Evolutionary conservation across 2,113 vertebrate genomes (phyloP), one percentile per base, ranked within the genome.

Genomic region (Cynocephalus volans): DNA sequence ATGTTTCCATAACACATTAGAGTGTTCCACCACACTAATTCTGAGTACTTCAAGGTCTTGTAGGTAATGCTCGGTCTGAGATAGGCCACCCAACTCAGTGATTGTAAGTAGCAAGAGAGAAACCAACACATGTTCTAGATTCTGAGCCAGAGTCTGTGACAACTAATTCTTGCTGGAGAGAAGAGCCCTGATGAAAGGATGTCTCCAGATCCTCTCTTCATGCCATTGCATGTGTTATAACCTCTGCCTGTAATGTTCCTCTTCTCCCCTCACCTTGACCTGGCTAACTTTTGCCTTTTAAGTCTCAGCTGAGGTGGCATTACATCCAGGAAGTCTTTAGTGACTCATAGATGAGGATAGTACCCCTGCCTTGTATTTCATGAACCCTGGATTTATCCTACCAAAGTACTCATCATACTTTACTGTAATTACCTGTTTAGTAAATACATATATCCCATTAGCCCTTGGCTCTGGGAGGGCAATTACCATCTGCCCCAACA

Each of bases 381-480:
- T 82, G 60, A 85, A 85, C 8, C 62, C 62, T 82, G 26, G 21
- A 93, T 97, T 76, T 89, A 77, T 79, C 60, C 60, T 88, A 50
- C 36, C 41, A 69, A 92, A 93, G 28, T 26, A 90, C 60, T 70
- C 69, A 41, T 8, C 62, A 85, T 3, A 77, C 48, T 84, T 92
- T 54, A 88, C 19, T 48, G 3, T 67, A 86, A 95, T 94, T 70
- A 89, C 24, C 77, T 80, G 15, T 50, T 64, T 72, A 72, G 36
- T 91, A 93, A 62, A 89, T 41, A 60, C 28, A 7, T 75, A 54
- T 95, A 33, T 82, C 67, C 28, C 21, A 60, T 76, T 70, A 88
- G n/a, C 19, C 24, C n/a, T 93, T 75, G 84, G 95, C 26, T 96
- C 62, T 62, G 45, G 10, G 21, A 80, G 6, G 12, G 3, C 33